Percentiles rank a stretch among this genome's conserved stretches.
These are phyloP conservation scores for Remorina albescens DNA, from an alignment of 2,797 vertebrate species.

Conservation along the genomic window DNA sequence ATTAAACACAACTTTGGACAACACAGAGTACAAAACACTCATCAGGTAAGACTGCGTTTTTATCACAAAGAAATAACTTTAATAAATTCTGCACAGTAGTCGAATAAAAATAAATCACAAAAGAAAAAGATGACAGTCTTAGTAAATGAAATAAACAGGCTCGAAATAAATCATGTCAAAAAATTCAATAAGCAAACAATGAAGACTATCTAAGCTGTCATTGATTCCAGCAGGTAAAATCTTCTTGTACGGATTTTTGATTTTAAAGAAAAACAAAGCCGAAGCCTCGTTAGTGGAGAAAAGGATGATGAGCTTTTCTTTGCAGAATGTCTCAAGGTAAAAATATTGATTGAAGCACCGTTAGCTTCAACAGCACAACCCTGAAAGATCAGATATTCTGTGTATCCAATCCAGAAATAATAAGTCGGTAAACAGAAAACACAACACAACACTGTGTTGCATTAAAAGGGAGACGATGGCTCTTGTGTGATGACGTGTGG, in stretches of 20 bases:
- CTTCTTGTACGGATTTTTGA: neutral
- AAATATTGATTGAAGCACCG: neutral
- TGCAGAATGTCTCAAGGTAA: neutral
- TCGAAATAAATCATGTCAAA: neutral
- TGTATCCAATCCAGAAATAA: neutral
- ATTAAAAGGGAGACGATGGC: neutral
- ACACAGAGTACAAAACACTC: neutral
- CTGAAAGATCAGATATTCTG: neutral
- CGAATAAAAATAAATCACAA: too few relatives aligned
- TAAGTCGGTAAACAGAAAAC: neutral
- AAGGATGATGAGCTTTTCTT: neutral
- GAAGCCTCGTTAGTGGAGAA: neutral
- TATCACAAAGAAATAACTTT: neutral
- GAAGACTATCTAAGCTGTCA: neutral
- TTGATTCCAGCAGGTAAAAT: neutral
- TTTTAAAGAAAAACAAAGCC: slow-evolving; percentile 9
- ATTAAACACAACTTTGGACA: slow-evolving; percentile 6
- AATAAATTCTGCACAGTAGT: neutral
- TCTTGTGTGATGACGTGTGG: neutral
- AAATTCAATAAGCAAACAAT: neutral
- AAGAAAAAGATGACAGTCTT: too few relatives aligned
- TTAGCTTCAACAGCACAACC: neutral
- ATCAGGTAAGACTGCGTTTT: neutral
- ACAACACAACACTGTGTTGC: too few relatives aligned
- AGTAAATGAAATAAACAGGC: too few relatives aligned